phyloP scores from a whole-genome alignment of 2,113 vertebrate genomes.

The Onychostruthus taczanowskii region DNA sequence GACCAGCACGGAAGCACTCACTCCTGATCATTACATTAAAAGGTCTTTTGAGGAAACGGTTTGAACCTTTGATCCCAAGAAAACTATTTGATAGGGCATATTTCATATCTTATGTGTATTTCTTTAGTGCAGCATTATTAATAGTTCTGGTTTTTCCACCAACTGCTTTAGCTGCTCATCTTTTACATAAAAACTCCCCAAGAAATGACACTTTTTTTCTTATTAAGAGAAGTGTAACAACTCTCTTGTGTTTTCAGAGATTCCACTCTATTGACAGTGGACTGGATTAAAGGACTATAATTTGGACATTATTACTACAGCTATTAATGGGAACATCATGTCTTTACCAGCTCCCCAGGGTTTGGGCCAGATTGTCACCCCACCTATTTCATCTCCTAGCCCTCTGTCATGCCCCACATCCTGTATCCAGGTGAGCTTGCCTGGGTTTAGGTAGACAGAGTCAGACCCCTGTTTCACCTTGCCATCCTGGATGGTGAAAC shows the following conservation, averaged over 20 bases:
- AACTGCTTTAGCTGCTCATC: neutral
- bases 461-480: neutral
- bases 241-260: neutral
- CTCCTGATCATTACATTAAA: conserved; percentile 4
- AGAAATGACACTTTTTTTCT: neutral
- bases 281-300: neutral
- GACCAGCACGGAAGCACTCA: neutral
- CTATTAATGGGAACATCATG: neutral
- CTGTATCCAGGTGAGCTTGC: neutral
- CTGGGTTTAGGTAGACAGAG: neutral
- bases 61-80: neutral
- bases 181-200: neutral
- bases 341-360: neutral
- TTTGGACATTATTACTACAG: neutral
- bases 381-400: neutral
- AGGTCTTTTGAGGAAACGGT: neutral
- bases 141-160: neutral
- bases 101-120: neutral
- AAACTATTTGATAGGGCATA: neutral
- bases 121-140: neutral
- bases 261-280: neutral
- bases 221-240: neutral
- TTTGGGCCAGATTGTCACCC: neutral
- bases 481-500: neutral
- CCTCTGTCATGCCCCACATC: neutral